phyloP scores from a whole-genome alignment of 2,888 invertebrate species.

The Hypolimnas misippus region DNA sequence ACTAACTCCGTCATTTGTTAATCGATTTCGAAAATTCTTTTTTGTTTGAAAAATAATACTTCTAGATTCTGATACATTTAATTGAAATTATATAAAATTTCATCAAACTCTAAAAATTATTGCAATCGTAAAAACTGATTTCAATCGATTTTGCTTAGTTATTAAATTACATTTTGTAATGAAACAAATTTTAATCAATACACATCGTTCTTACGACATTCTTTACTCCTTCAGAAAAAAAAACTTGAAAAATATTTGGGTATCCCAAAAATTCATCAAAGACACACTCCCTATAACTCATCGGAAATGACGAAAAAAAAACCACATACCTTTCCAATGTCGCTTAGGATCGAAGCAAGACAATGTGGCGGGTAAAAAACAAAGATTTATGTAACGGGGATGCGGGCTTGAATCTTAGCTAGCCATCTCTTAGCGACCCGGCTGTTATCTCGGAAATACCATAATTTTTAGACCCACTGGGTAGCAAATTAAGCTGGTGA shows the following conservation, averaged over 20 bases:
- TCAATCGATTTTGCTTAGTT: too few relatives aligned
- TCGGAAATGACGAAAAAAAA: slow-evolving; percentile 14
- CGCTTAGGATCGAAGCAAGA: slow-evolving; percentile 9
- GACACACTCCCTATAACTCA: neutral
- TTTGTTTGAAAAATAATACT: too few relatives aligned
- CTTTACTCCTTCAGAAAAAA: too few relatives aligned
- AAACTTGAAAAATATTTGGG: neutral
- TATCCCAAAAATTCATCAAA: neutral
- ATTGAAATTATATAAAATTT: too few relatives aligned
- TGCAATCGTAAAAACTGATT: too few relatives aligned
- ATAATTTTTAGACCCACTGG: neutral
- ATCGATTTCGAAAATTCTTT: too few relatives aligned
- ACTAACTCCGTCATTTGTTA: too few relatives aligned
- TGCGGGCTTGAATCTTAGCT: slow-evolving; percentile 28
- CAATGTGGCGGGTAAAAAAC: slow-evolving; percentile 10
- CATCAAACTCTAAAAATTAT: too few relatives aligned
- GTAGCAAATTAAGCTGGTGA: neutral
- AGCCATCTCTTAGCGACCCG: slow-evolving; percentile 22
- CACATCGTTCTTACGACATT: neutral
- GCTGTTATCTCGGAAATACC: slow-evolving; percentile 6
- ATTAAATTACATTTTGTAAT: too few relatives aligned
- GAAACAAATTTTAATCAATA: too few relatives aligned
- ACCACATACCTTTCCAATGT: neutral
- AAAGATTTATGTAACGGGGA: slow-evolving; percentile 33
- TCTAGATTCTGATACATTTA: too few relatives aligned